Conservation (phyloP, 2,113 vertebrate genomes). For the Nycticorax nycticorax region DNA sequence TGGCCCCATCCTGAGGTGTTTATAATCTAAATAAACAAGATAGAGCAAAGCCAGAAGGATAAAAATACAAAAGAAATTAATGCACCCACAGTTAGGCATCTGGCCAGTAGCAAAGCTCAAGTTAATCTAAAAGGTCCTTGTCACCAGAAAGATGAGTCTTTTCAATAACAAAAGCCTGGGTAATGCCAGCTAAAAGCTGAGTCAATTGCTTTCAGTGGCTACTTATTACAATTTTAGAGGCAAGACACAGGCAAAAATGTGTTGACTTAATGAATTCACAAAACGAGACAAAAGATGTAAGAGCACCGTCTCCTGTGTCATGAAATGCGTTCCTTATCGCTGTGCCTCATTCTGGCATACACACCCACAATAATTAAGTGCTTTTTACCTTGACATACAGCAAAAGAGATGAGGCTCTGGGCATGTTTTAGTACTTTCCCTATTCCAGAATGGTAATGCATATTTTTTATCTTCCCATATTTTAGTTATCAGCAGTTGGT, state of each 20-base stretch:
- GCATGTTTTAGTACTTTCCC: background rate
- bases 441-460: background rate
- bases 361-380: background rate
- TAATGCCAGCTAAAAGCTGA: background rate
- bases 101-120: background rate
- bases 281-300: background rate
- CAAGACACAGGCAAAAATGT: background rate
- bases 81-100: background rate
- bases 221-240: background rate
- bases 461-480: background rate
- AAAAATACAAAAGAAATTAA: background rate
- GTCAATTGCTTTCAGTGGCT: background rate
- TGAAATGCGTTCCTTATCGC: background rate
- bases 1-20: background rate
- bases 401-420: background rate
- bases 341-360: background rate
- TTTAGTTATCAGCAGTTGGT: background rate
- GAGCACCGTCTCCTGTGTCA: rapidly evolving
- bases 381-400: background rate
- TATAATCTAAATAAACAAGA: background rate
- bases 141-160: background rate
- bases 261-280: background rate
- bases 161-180: background rate
- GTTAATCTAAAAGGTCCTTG: background rate
- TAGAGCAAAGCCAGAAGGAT: background rate